These are phyloP conservation scores for Hydrozoanthus tunicans DNA, from an alignment of 64 coral and sea anemone species.

Conservation along the genomic window DNA sequence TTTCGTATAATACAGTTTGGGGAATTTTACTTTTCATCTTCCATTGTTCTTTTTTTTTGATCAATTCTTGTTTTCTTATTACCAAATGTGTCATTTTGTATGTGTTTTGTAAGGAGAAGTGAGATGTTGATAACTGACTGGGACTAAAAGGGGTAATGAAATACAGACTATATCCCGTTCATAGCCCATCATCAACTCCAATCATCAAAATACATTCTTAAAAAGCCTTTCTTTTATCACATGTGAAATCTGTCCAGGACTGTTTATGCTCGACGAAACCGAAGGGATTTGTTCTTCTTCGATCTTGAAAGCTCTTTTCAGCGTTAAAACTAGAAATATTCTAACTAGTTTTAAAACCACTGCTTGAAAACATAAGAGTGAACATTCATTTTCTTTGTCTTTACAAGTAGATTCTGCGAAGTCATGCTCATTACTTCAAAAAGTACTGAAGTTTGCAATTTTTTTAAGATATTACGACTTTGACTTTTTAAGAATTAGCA, in stretches of 20 bases:
- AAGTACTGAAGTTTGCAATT: background rate
- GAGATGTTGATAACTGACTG: no score
- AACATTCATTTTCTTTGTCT: no score
- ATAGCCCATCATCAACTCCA: constrained; percentile 39
- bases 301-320: background rate
- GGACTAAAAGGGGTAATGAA: background rate
- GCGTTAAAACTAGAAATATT: background rate
- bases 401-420: no score
- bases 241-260: background rate
- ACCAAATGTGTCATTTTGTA: no score
- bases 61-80: background rate
- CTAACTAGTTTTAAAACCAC: background rate
- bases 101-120: no score
- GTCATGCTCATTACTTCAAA: no score
- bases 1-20: no score
- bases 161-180: background rate
- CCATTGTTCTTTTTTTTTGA: background rate
- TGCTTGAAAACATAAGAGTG: no score
- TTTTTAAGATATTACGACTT: no score
- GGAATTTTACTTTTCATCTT: background rate
- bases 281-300: background rate
- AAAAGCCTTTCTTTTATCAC: background rate
- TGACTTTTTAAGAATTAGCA: background rate
- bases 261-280: background rate
- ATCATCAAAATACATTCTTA: constrained; percentile 13